Conservation (phyloP, 2,113 vertebrate species). For the Synodontis membranacea region DNA sequence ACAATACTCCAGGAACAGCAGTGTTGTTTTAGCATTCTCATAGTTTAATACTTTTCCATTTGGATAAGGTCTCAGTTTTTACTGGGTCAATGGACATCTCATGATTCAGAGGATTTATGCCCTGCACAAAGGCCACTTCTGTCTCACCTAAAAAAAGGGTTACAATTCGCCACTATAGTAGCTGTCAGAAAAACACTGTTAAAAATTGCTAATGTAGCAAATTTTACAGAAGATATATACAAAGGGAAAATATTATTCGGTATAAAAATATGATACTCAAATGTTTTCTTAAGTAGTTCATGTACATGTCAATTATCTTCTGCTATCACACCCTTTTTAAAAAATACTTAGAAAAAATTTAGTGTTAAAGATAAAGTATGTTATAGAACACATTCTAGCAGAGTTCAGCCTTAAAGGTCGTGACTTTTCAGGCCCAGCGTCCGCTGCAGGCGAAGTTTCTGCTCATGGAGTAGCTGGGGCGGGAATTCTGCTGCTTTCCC, state of each 20-base stretch:
- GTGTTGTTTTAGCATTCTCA: neutral
- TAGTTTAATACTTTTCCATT: neutral
- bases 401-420: neutral
- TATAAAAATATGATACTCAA: constrained; percentile 8
- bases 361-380: neutral
- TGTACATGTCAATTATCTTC: neutral
- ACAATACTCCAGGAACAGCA: neutral
- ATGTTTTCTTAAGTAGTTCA: neutral
- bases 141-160: neutral
- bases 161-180: neutral
- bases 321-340: neutral
- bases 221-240: neutral
- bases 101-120: neutral
- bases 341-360: neutral
- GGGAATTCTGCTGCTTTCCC: constrained; percentile 87
- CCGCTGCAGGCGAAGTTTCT: constrained; percentile 91
- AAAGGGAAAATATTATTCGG: neutral
- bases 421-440: constrained; percentile 80
- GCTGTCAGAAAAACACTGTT: neutral
- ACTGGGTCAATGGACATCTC: neutral
- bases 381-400: neutral
- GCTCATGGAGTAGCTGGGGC: constrained; percentile 90
- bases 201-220: constrained; percentile 17
- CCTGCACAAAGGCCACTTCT: neutral
- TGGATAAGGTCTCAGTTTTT: neutral